phyloP scores from a whole-genome alignment of 64 coral and sea anemone genomes.

The Actinia tenebrosa region DNA sequence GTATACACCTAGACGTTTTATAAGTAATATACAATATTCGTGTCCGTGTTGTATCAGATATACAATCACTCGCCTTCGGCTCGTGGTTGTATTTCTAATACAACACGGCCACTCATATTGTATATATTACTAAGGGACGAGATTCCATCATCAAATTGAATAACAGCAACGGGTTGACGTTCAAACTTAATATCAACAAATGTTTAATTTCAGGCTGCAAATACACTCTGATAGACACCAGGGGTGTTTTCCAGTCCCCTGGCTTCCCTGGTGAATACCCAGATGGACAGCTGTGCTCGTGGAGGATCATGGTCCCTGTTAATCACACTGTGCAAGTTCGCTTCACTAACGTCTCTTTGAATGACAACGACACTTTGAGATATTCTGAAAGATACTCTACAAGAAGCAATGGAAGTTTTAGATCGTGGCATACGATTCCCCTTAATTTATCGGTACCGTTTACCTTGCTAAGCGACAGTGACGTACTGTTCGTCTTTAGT shows the following conservation, averaged over 20 bases:
- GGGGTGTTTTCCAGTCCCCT: conserved; percentile 66
- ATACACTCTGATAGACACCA: conserved; percentile 13
- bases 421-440: not conserved
- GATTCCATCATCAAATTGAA: too few relatives aligned
- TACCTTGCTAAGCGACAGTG: not conserved
- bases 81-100: too few relatives aligned
- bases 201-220: conserved; percentile 56
- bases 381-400: not conserved
- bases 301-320: conserved; percentile 42
- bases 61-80: too few relatives aligned
- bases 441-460: not conserved
- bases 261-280: conserved; percentile 52
- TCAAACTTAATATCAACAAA: too few relatives aligned
- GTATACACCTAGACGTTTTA: too few relatives aligned
- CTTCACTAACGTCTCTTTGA: too few relatives aligned
- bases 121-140: not conserved
- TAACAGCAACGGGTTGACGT: too few relatives aligned
- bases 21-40: too few relatives aligned
- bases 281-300: conserved; percentile 77
- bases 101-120: too few relatives aligned
- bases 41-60: too few relatives aligned
- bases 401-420: not conserved
- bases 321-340: not conserved
- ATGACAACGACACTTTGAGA: not conserved
- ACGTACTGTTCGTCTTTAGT: conserved; percentile 7